Evolutionary conservation across 1,140 invertebrate genomes (phyloP).

Genomic region (Plectus sambesii): DNA sequence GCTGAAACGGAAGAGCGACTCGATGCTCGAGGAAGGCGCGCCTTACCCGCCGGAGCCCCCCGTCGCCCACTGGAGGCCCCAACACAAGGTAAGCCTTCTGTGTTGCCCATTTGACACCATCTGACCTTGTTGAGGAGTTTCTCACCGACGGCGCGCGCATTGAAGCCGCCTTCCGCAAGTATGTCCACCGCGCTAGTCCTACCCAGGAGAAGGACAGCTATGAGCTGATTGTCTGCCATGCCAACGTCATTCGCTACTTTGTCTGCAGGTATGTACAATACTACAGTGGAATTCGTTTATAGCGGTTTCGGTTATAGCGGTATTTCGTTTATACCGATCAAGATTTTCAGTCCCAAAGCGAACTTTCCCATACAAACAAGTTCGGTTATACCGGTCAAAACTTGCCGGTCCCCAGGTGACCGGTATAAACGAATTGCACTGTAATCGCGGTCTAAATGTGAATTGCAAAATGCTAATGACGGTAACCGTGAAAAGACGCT

Average conservation of each 20-base stretch:
- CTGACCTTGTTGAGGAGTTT: constrained; percentile 62
- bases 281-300: too few relatives aligned
- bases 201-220: constrained; percentile 70
- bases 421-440: too few relatives aligned
- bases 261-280: constrained; percentile 65
- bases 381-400: too few relatives aligned
- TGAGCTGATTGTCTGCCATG: constrained; percentile 89
- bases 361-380: not conserved
- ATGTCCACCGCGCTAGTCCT: constrained; percentile 75
- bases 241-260: constrained; percentile 95
- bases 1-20: constrained; percentile 17
- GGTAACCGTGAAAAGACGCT: too few relatives aligned
- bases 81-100: constrained; percentile 56
- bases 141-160: constrained; percentile 86
- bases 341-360: not conserved
- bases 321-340: not conserved
- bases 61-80: constrained; percentile 69
- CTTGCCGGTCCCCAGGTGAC: too few relatives aligned
- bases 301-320: too few relatives aligned
- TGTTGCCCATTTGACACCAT: not conserved
- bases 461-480: too few relatives aligned
- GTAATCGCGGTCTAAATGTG: too few relatives aligned
- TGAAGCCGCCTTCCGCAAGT: constrained; percentile 84
- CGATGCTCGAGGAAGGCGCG: constrained; percentile 75
- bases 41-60: constrained; percentile 79